A percentile compares a stretch with the other conserved stretches of the same genome.
Conservation (phyloP, 2,888 invertebrate species). For the Hirtodrosophila cameraria region DNA sequence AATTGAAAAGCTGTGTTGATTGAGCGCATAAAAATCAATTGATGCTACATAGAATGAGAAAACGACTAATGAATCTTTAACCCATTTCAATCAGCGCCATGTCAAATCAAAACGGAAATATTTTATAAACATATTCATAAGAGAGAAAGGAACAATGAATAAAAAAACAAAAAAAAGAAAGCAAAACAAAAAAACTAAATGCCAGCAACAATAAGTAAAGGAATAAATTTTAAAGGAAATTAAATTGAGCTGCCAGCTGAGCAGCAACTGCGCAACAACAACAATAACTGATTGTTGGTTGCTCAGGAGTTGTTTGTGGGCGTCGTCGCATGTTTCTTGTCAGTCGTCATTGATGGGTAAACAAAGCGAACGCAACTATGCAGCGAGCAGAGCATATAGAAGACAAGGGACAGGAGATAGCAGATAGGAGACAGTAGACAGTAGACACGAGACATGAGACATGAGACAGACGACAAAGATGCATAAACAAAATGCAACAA, state of each 20-base stretch:
- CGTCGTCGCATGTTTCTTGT: conserved; percentile 76
- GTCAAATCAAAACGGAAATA: conserved; percentile 74
- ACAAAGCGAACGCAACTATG: conserved; percentile 64
- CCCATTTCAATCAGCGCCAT: conserved; percentile 69
- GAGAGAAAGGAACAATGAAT: too few species aligned
- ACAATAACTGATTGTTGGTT: conserved; percentile 32
- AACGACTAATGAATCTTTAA: conserved; percentile 50
- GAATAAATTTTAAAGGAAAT: conserved; percentile 67
- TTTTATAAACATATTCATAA: conserved; percentile 75
- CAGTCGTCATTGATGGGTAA: conserved; percentile 76
- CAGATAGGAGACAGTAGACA: too few species aligned
- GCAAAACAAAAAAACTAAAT: too few species aligned
- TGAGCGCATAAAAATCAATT: conserved; percentile 53
- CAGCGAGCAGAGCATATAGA: too few species aligned
- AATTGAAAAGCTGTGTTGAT: conserved; percentile 49
- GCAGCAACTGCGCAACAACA: conserved; percentile 12
- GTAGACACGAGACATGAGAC: conserved; percentile 7
- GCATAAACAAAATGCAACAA: conserved; percentile 70
- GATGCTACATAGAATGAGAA: conserved; percentile 25
- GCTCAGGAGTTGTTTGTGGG: conserved; percentile 39
- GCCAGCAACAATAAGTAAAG: conserved; percentile 13
- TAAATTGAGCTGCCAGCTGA: conserved; percentile 62
- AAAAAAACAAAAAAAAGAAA: conserved; percentile 17
- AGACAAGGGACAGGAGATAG: conserved; percentile 19
- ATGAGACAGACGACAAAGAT: conserved; percentile 66